A percentile compares a stretch with the other conserved stretches of the same genome.
These are phyloP conservation scores for Dolichotis patagonum DNA, from an alignment of 2,113 vertebrate genomes.

Conservation along the genomic window DNA sequence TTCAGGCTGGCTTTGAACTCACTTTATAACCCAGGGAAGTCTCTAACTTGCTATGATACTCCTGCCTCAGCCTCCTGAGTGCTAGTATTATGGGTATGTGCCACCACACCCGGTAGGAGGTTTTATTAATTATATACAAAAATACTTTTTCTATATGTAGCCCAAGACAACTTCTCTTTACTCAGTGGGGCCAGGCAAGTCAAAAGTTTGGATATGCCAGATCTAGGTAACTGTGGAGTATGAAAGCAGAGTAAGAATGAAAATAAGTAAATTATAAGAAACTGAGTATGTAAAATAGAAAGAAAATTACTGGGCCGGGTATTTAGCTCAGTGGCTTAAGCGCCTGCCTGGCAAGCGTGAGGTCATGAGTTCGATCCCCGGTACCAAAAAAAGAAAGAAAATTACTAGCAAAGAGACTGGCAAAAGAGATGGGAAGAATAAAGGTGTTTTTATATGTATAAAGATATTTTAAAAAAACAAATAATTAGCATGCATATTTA, in stretches of 20 bases:
- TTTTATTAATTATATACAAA: neutral
- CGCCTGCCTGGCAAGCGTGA: no score
- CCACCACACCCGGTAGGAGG: no score
- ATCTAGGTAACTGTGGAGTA: neutral
- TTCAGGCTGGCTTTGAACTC: no score
- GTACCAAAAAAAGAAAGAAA: no score
- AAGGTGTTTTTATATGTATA: neutral
- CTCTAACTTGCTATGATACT: no score
- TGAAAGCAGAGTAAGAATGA: neutral
- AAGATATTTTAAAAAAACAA: neutral
- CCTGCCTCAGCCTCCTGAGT: no score
- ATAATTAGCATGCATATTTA: neutral
- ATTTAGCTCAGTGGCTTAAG: no score
- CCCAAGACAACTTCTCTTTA: neutral
- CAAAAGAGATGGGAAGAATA: neutral
- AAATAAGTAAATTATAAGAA: neutral
- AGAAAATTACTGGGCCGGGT: no score
- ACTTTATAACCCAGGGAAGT: no score
- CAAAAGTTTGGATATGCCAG: neutral
- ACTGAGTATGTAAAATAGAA: neutral
- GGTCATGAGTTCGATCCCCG: no score
- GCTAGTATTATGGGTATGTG: no score
- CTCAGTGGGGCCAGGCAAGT: neutral
- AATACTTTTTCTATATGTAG: neutral
- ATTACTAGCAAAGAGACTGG: neutral